These are phyloP conservation scores for Chionoecetes opilio DNA, from an alignment of 1,140 invertebrate species.

Conservation along the genomic window DNA sequence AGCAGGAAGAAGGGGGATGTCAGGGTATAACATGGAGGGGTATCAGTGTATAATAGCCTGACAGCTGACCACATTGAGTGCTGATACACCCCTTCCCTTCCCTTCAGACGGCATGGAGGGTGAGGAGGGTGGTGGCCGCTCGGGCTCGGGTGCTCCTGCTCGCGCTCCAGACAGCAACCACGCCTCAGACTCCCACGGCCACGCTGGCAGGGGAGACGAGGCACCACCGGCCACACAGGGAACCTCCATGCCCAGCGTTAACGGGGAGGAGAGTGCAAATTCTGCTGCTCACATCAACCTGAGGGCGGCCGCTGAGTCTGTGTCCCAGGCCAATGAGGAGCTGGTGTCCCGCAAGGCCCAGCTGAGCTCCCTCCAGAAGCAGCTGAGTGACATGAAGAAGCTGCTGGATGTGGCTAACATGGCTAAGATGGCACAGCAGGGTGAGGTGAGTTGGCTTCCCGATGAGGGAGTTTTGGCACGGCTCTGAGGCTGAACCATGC, in stretches of 20 bases:
- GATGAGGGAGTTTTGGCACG: too few relatives aligned
- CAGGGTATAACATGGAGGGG: too few relatives aligned
- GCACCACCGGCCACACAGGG: neutral
- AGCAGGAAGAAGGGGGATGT: too few relatives aligned
- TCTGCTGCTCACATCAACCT: conserved; percentile 6
- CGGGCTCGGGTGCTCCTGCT: neutral
- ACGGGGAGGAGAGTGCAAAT: neutral
- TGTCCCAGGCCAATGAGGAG: conserved; percentile 64
- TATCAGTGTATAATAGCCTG: neutral
- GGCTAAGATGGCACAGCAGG: conserved; percentile 54
- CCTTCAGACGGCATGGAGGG: neutral
- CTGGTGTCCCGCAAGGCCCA: conserved; percentile 57
- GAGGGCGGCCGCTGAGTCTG: conserved; percentile 37
- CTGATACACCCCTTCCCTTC: neutral
- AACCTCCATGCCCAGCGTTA: neutral
- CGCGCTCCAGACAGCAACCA: neutral
- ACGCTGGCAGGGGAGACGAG: neutral
- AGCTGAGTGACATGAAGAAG: conserved; percentile 78
- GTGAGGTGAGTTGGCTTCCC: neutral
- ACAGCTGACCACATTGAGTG: neutral
- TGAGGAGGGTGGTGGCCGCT: neutral
- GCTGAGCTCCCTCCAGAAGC: conserved; percentile 72
- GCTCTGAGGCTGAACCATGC: too few relatives aligned
- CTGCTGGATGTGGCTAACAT: conserved; percentile 75
- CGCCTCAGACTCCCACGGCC: neutral